Conservation (phyloP, 2,888 invertebrate species). For the Leistus spinibarbis region DNA sequence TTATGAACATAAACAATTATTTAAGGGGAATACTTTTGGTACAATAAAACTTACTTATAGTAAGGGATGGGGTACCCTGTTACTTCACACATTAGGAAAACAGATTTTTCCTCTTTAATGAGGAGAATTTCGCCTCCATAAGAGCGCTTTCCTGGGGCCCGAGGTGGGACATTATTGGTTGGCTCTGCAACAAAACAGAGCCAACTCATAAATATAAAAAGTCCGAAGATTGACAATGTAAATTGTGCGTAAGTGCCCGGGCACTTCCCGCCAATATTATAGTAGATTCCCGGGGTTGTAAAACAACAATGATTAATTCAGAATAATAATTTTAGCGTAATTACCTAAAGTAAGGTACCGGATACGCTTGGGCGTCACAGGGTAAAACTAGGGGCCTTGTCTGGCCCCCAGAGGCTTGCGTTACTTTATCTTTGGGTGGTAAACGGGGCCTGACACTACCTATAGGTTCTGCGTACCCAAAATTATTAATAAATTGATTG, state of each 20-base stretch:
- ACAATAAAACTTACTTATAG: slow-evolving; percentile 34
- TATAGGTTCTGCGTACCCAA: slow-evolving; percentile 50
- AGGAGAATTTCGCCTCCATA: slow-evolving; percentile 61
- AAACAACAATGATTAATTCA: no score
- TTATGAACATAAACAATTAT: not conserved
- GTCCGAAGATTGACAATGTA: no score
- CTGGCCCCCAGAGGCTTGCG: slow-evolving; percentile 7
- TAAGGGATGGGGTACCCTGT: slow-evolving; percentile 48
- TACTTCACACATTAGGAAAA: slow-evolving; percentile 56
- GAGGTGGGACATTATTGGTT: slow-evolving; percentile 69
- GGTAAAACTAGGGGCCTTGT: slow-evolving; percentile 58
- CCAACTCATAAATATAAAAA: slow-evolving; percentile 22
- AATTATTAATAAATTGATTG: not conserved
- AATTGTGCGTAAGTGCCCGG: no score
- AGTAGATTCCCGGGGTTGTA: no score
- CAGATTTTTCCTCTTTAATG: slow-evolving; percentile 51
- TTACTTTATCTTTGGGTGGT: slow-evolving; percentile 33
- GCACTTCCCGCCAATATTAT: no score
- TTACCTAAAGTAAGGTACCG: slow-evolving; percentile 73
- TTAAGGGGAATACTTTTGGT: not conserved
- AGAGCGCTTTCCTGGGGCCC: slow-evolving; percentile 57
- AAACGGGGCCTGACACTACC: slow-evolving; percentile 53
- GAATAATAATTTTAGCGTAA: not conserved
- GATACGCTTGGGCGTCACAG: slow-evolving; percentile 71
- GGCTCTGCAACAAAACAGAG: slow-evolving; percentile 63